Percentiles rank a stretch among this genome's conserved stretches.
phyloP scores from a whole-genome alignment of 2,113 vertebrate species.

The Kobus ellipsiprymnus region DNA sequence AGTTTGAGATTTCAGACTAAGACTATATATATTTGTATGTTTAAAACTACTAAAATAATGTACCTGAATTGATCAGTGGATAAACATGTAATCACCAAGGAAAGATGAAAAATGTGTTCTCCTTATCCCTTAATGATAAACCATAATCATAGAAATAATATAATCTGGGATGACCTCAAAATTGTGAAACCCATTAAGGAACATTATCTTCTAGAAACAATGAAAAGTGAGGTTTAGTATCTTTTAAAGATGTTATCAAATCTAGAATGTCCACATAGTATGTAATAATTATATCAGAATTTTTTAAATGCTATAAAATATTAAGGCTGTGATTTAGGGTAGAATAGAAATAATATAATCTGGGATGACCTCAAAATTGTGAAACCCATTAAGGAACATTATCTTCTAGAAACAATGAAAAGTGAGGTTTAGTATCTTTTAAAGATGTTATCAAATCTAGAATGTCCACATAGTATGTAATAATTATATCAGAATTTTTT shows the following conservation, averaged over 20 bases:
- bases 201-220: constrained; percentile 3
- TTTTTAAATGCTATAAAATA: background rate
- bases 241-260: constrained; percentile 25
- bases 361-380: background rate
- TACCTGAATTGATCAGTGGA: background rate
- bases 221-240: background rate
- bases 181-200: background rate
- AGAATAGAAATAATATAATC: background rate
- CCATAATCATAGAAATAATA: background rate
- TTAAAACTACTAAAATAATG: background rate
- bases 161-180: background rate
- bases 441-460: constrained; percentile 11
- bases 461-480: background rate
- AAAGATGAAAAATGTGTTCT: background rate
- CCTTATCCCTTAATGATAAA: background rate
- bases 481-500: background rate
- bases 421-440: background rate
- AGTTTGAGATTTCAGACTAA: background rate
- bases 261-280: background rate
- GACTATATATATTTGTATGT: background rate
- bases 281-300: background rate
- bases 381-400: background rate
- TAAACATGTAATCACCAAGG: background rate
- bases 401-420: constrained; percentile 7
- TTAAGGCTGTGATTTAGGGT: background rate